Evolutionary conservation across 2,113 vertebrate species (phyloP), one percentile per base, ranked within the genome.

Genomic region (Polypterus bichir): DNA sequence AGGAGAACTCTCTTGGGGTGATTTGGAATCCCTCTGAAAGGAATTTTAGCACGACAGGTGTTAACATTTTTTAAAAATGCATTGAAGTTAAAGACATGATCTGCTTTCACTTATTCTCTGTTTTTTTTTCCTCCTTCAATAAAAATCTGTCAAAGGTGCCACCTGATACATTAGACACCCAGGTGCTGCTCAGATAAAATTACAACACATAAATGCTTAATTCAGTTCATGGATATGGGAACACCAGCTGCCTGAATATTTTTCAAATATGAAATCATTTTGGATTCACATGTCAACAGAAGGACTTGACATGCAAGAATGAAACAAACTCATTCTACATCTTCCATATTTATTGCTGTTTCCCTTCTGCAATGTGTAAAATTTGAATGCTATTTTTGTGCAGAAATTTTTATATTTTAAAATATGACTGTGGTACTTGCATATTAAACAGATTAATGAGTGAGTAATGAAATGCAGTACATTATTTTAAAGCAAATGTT

Each of bases 21-120:
- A 87, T 84, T 89, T 85, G 86, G 88, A 90, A 88, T 86, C 81
- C 80, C 86, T 81, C 83, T 86, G 82, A 87, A 83, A 85, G 77
- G 83, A 86, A 85, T 86, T 83, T 85, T 86, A 85, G 81, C 86
- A 88, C 85, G 88, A 89, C 86, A 91, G 89, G 89, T 91, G 89
- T 83, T 86, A 82, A 83, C 77, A 79, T 74, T 73, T 71, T 76
- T 70, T 68, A 69, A 77, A 81, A 63, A 70, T 27, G 71, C 64
- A 68, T 83, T 82, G 83, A 81, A 82, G 83, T 84, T 77, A 77
- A 83, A 87, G 82, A 68, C 77, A 78, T 82, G 81, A 73, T 83
- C 75, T 70, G 68, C 69, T 80, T 79, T 73, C 70, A 61, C 59
- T 56, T 48, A 8, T n/a, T 61, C 51, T 61, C 48, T 67, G 53